Evolutionary conservation across 2,113 vertebrate species (phyloP), one percentile per base, ranked within the genome.

Genomic region (Tragelaphus scriptus): DNA sequence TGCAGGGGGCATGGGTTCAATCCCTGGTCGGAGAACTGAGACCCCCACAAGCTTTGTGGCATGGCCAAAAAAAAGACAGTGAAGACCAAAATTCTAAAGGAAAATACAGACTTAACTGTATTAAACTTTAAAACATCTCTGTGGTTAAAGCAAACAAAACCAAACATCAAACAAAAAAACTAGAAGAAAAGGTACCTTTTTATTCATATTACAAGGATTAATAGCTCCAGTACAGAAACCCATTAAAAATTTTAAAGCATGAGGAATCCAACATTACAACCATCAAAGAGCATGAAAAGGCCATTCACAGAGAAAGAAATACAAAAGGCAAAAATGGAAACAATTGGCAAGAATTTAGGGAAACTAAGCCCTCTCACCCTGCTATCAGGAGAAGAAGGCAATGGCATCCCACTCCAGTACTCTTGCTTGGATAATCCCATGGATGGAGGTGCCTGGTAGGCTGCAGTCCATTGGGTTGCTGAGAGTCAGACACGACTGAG

Each of bases 131-230:
- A 97, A 90, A 90, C 0, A 82, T 36, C 58, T 81, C 21, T 61
- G 47, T 93, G 61, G n/a, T 61, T 93, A 97, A 90, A 93, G 28
- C 71, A 93, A 93, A 85, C 51, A 63, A 91, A 95, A 91, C 84
- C 77, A 91, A 94, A 84, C 19, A 61, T 36, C 23, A 40, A 90
- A 58, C 25, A 82, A 85, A 63, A 47, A 71, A 44, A 47, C 7
- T 32, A 23, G 47, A 11, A 32, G 49, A 84, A 65, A 61, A 59
- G 58, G 25, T 55, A 51, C 44, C 81, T 88, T 51, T 51, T 71
- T 89, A 89, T 63, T 89, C 85, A 85, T 55, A 82, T 88, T 68
- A 77, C 58, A 68, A 94, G 30, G 81, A 75, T 32, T 84, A 17
- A 79, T n/a, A 80, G 19, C 28, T 32, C 85, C 56, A 90, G 56